These are phyloP conservation scores for Volucella inanis DNA, from an alignment of 2,888 invertebrate genomes.

Conservation along the genomic window DNA sequence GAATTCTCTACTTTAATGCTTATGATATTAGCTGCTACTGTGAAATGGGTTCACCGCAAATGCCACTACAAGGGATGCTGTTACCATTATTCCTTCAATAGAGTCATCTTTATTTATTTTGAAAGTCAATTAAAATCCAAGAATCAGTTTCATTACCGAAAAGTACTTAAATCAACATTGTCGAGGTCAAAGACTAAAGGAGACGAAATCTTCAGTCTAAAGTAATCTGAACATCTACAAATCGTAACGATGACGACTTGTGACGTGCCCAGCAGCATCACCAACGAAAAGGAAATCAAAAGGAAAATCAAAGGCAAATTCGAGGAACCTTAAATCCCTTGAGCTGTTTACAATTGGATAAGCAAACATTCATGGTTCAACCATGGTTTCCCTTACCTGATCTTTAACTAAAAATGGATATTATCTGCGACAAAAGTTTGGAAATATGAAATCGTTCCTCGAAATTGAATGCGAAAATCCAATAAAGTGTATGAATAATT, in stretches of 20 bases:
- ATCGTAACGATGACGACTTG: conserved; percentile 33
- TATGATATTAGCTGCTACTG: too few species aligned
- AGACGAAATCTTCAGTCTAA: conserved; percentile 26
- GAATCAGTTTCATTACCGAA: conserved; percentile 28
- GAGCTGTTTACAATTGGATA: conserved; percentile 67
- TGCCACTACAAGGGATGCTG: too few species aligned
- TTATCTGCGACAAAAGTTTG: too few species aligned
- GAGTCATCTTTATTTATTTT: conserved; percentile 45
- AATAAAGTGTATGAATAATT: too few species aligned
- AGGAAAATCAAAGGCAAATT: conserved; percentile 62
- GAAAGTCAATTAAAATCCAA: conserved; percentile 62
- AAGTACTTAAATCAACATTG: conserved; percentile 51
- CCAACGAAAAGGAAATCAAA: conserved; percentile 35
- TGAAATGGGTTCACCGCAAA: too few species aligned
- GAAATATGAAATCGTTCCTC: too few species aligned
- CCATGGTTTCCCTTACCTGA: conserved; percentile 32
- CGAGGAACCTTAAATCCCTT: conserved; percentile 65
- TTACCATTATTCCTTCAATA: neutral
- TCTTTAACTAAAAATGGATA: conserved; percentile 18
- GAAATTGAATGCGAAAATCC: too few species aligned
- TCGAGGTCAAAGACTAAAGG: conserved; percentile 4
- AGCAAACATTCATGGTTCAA: conserved; percentile 52
- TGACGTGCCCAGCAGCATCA: conserved; percentile 32
- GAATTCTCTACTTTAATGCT: too few species aligned
- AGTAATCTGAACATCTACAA: conserved; percentile 31